Evolutionary conservation across 2,888 invertebrate genomes (phyloP), one percentile per base, ranked within the genome.

Genomic region (Anodontia alba): DNA sequence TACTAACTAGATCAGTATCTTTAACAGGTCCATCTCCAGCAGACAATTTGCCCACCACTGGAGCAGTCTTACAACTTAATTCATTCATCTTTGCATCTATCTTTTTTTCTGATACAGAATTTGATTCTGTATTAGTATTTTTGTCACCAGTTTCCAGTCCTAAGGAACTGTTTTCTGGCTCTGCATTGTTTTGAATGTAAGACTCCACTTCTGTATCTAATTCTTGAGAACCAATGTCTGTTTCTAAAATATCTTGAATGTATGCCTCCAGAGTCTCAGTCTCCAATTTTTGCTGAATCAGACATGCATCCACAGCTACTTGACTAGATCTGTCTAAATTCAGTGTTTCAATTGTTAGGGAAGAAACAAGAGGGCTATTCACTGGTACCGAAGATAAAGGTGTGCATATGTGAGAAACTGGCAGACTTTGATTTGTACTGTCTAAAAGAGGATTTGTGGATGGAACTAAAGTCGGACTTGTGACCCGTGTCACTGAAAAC

Each of bases 401-500:
- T 26, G 75, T 62, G 80, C 88, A 68, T 78, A 87, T 62, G 73
- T 78, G 83, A 46, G 81, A 74, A 43, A 79, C 75, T 36, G 57
- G 36, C 38, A 71, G 49, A 57, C 38, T 57, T 26, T 57, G 23
- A 29, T 57, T 57, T 26, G 5, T n/a, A 10, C n/a, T 29, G 57
- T 57, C 57, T 23, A 57, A 23, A 26, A 57, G 57, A 57, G 29
- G 26, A 29, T 57, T 57, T 7, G 42, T 31, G 29, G 76, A 72
- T 20, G 71, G 66, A 15, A 54, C 33, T 33, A 57, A 20, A 36
- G 75, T 73, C 26, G 84, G 80, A 67, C 81, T 80, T 42, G 76
- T 72, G 0, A 87, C 90, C 75, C 83, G 83, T 23, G 88, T 90
- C 42, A 93, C 92, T 38, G 91, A 91, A 76, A 93, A 93, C 49